Base-by-base conservation (phyloP, 2,888 invertebrate species). In the Horisme vitalbata region DNA sequence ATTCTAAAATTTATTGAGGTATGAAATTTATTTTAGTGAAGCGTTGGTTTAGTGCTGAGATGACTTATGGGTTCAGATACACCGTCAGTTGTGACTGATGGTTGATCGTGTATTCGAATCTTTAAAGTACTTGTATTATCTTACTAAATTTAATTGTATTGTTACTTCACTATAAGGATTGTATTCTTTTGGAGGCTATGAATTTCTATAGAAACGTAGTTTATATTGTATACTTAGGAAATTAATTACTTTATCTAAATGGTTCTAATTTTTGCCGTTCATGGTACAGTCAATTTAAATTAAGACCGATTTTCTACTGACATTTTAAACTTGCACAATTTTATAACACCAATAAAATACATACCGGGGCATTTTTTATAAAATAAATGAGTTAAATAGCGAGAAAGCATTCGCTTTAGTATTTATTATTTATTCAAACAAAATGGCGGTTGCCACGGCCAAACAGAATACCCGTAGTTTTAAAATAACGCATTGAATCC, bases 111-210 rank as follows among this genome's bases (percentile, higher is more conserved):
- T 18, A n/a, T n/a, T n/a, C n/a, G n/a, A n/a, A n/a, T n/a, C n/a
- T n/a, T n/a, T n/a, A n/a, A n/a, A n/a, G n/a, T n/a, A n/a, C n/a
- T n/a, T n/a, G n/a, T n/a, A n/a, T n/a, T n/a, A n/a, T n/a, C n/a
- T n/a, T n/a, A n/a, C n/a, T n/a, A n/a, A n/a, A n/a, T 11, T 33
- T 41, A 31, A 18, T 35, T 51, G n/a, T 41, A 44, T 35, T 35
- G 26, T 35, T 39, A 37, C 5, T 32, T 27, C 14, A 18, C 33
- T 43, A 8, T 21, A 23, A 44, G n/a, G 39, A 32, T 35, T 27
- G n/a, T 35, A 34, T 26, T 33, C 3, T 33, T 18, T 23, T 39
- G 18, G 45, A 55, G 52, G 55, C 52, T 57, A 52, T 57, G 34
- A 50, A 41, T 49, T 41, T 53, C 26, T 47, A 45, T 47, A 37